Base-by-base conservation (phyloP, 1,140 invertebrate genomes). In the Drosophila suzukii region DNA sequence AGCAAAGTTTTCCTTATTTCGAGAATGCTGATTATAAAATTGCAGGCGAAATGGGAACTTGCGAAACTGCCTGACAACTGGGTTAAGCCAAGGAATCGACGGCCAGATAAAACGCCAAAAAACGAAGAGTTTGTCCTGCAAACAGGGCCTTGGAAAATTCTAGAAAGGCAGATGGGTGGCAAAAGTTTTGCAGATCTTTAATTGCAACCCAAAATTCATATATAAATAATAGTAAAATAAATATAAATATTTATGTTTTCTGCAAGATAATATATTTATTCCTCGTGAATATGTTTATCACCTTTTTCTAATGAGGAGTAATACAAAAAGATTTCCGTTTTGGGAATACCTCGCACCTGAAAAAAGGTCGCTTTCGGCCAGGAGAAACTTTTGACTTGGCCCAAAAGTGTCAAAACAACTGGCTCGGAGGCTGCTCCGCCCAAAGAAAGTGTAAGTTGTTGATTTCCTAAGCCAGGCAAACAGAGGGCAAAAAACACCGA, bases 371-470 rank as follows among this genome's bases (percentile, higher is more conserved):
- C 39, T 55, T 75, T 68, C 47, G 17, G 47, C 44, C 41, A 62
- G 15, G 30, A 51, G 50, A 60, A 78, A 73, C 79, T 63, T 84
- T 88, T 65, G 56, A 54, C 5, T 59, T 83, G 73, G 66, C 60
- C 77, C 60, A 84, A 81, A 88, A 84, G 76, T 88, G 84, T 88
- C 84, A 88, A 89, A 89, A 88, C 84, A 88, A 89, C 76, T 84
- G 79, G 66, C 59, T 71, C 20, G 12, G 36, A 75, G 73, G 63
- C 47, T 68, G 57, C 47, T 49, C 38, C 8, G 47, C n/a, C 44
- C 57, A 66, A 58, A 63, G 75, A 88, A 86, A 86, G 78, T 88
- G 82, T 82, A 86, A 89, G 83, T 86, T 86, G 71, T 79, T 76
- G 71, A 70, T 86, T 79, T 79, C 65, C 56, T 62, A 44, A 66